Base-by-base conservation (phyloP, 2,888 invertebrate species). In the Andrena flavipes region DNA sequence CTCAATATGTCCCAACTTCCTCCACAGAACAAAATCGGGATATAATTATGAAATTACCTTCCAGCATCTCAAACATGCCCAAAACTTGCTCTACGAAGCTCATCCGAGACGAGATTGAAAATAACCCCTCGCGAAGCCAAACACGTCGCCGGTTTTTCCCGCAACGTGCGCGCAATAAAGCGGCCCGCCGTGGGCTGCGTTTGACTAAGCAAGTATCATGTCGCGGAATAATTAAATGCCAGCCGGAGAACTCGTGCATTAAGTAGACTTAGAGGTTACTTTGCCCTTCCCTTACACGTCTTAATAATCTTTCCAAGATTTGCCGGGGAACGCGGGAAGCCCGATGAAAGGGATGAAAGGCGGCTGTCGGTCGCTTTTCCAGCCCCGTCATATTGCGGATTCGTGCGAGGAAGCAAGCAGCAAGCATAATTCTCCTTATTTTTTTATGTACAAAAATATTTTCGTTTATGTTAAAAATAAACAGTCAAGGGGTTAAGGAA, bases 291-390 rank as follows among this genome's bases (percentile, higher is more conserved):
- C 80, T 76, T 70, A 30, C 76, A 23, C 87, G 75, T 81, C 82
- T 78, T 85, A 87, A 84, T 87, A 87, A 87, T 87, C 86, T 77
- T 78, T 80, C 77, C 82, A 67, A 82, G 86, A 80, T 77, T 80
- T 42, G 65, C 49, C 60, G 65, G 54, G 63, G 76, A 56, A 71
- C n/a, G 8, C 56, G 68, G 42, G 16, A 30, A n/a, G 56, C 49
- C 26, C 71, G 70, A 60, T 83, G 75, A 79, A 83, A 84, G 79
- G 60, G 72, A 71, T 65, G 83, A 77, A 83, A 83, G 63, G 23
- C 54, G 48, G 13, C 20, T 65, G 49, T 49, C 48, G 67, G 69
- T 56, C 42, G 68, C 63, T 42, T 69, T 73, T 68, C 35, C 73
- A 42, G 70, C 42, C 64, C 26, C 73, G 62, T 73, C 73, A 79